phyloP scores from a whole-genome alignment of 2,888 invertebrate genomes.

The Anaspis maculata region DNA sequence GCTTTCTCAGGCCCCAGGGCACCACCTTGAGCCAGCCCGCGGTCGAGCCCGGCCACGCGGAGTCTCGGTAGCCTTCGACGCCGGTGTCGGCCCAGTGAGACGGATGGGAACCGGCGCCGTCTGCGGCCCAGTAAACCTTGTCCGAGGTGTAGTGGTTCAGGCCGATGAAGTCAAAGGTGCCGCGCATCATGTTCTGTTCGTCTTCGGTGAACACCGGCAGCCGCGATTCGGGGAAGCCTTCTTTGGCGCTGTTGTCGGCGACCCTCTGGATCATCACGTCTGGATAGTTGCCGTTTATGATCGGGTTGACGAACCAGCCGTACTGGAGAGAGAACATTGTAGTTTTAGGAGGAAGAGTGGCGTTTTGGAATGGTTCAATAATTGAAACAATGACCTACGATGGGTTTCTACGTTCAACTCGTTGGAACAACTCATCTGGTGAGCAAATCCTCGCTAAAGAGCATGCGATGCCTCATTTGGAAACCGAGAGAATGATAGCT shows the following conservation, averaged over 20 bases:
- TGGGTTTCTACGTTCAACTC: too few species aligned
- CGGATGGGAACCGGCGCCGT: background rate
- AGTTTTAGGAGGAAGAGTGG: too few species aligned
- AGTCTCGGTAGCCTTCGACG: conserved; percentile 3
- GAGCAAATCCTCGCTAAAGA: too few species aligned
- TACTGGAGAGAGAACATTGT: conserved; percentile 19
- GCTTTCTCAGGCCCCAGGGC: conserved; percentile 52
- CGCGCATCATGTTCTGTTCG: conserved; percentile 52
- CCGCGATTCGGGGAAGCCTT: conserved; percentile 52
- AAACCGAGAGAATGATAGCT: too few species aligned
- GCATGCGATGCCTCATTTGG: too few species aligned
- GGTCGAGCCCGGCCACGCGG: conserved; percentile 35
- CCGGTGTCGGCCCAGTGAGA: conserved; percentile 5
- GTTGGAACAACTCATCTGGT: too few species aligned
- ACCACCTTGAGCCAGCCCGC: conserved; percentile 45
- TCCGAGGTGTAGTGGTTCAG: conserved; percentile 64
- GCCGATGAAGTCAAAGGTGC: conserved; percentile 64
- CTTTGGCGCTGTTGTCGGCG: conserved; percentile 47
- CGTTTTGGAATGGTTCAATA: background rate
- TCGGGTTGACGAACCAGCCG: conserved; percentile 44
- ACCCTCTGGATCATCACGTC: conserved; percentile 53
- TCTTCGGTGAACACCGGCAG: conserved; percentile 52
- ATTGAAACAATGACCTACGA: too few species aligned
- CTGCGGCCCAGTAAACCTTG: background rate
- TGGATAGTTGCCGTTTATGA: conserved; percentile 61